Evolutionary conservation across 2,888 invertebrate species (phyloP), one percentile per base, ranked within the genome.

Genomic region (Ochropleura plecta): DNA sequence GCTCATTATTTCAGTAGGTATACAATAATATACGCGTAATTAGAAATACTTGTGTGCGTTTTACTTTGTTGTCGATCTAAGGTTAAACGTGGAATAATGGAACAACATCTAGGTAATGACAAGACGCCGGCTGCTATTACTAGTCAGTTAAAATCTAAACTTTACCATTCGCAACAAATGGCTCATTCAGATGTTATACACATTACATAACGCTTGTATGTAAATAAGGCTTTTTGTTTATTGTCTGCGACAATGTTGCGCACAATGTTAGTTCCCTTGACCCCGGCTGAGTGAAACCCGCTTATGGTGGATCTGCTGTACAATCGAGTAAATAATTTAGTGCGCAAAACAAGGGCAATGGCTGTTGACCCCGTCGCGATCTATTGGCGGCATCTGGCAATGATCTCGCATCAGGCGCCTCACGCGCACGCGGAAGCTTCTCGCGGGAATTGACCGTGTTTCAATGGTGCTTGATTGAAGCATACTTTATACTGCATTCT

Each of bases 321-420:
- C 89, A 90, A 85, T 91, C 82, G 89, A 90, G 86, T 91, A 90
- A 92, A 93, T 94, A 93, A 93, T 94, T 94, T 91, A 92, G 93
- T 95, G 93, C 93, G 94, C 94, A 93, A 95, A 95, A 96, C 95
- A 95, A 95, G 95, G 95, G 94, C 95, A 95, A 90, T 95, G 95
- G 95, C 95, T 96, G 94, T 96, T 96, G 96, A 96, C 96, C 96
- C 95, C 95, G 95, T 92, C 92, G 94, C 93, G 92, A 93, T 95
- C 95, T 94, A 95, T 95, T 92, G 92, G 88, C 92, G 92, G 93
- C 95, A 96, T 96, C 95, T 96, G 96, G 96, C 95, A 95, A 95
- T 95, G 94, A 95, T 95, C 96, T 92, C 92, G 90, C 92, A 88
- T 88, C 90, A 91, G 91, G 92, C 94, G 93, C 91, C 93, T 92